Evolutionary conservation across 2,888 invertebrate species (phyloP).

Genomic region (Ophraella communa): DNA sequence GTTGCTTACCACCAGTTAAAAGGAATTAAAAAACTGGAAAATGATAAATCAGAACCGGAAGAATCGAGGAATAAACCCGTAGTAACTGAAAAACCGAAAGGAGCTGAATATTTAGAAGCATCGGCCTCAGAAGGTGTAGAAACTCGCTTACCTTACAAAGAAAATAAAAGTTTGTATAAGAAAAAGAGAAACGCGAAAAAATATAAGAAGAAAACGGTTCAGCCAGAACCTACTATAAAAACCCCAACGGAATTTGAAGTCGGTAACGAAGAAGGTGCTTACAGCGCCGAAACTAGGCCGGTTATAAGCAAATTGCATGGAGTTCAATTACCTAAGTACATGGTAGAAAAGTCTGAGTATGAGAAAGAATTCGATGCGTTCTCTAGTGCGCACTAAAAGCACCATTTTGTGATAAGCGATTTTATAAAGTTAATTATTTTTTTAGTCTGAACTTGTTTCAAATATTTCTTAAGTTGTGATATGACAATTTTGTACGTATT

Average conservation of each 20-base stretch:
- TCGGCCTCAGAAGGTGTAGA: slow-evolving; percentile 46
- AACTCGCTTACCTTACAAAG: slow-evolving; percentile 17
- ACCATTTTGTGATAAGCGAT: too few species aligned
- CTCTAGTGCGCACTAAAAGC: slow-evolving; percentile 44
- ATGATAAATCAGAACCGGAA: slow-evolving; percentile 38
- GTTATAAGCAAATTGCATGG: slow-evolving; percentile 70
- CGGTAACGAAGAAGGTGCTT: slow-evolving; percentile 67
- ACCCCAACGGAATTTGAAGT: slow-evolving; percentile 63
- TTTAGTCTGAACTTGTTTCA: too few species aligned
- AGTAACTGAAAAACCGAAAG: slow-evolving; percentile 38
- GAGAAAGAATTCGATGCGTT: slow-evolving; percentile 71
- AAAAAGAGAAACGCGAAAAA: slow-evolving; percentile 23
- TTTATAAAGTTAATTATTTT: too few species aligned
- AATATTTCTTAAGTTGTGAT: slow-evolving; percentile 34
- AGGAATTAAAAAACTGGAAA: slow-evolving; percentile 63
- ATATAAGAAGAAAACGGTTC: slow-evolving; percentile 39
- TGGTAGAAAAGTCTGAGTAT: slow-evolving; percentile 72
- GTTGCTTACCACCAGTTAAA: slow-evolving; percentile 72
- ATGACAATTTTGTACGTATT: slow-evolving; percentile 15
- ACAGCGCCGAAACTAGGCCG: slow-evolving; percentile 71
- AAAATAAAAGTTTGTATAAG: slow-evolving; percentile 5
- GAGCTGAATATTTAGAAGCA: slow-evolving; percentile 33
- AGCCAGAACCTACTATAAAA: slow-evolving; percentile 51
- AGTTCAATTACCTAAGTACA: slow-evolving; percentile 71
- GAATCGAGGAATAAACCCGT: slow-evolving; percentile 31